Evolutionary conservation across 2,888 invertebrate species (phyloP).

Genomic region (Cantharis flavilabris): DNA sequence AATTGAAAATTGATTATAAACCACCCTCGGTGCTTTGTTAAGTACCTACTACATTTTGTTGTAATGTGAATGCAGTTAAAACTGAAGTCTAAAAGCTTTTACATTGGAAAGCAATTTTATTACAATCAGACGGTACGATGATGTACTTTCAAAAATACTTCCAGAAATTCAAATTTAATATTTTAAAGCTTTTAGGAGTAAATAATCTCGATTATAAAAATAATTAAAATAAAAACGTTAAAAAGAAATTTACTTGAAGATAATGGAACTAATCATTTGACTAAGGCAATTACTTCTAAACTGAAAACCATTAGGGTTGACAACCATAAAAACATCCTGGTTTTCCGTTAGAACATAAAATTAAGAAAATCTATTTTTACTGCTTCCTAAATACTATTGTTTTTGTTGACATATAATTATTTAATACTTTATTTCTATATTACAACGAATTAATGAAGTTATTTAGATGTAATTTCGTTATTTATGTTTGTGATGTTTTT

Average conservation of each 20-base stretch:
- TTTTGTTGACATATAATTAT: background rate
- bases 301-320: background rate
- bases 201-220: background rate
- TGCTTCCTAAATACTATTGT: background rate
- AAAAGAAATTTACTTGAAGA: background rate
- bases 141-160: background rate
- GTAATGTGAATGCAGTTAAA: background rate
- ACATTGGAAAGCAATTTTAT: background rate
- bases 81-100: background rate
- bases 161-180: background rate
- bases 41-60: background rate
- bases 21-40: background rate
- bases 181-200: background rate
- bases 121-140: background rate
- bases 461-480: background rate
- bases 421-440: background rate
- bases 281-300: background rate
- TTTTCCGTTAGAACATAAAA: background rate
- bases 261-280: background rate
- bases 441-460: background rate
- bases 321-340: background rate
- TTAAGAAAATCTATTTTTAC: background rate
- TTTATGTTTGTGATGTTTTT: background rate
- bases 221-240: background rate
- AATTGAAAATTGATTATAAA: background rate